These are phyloP conservation scores for Alectura lathami DNA, from an alignment of 2,113 vertebrate genomes.

Conservation along the genomic window DNA sequence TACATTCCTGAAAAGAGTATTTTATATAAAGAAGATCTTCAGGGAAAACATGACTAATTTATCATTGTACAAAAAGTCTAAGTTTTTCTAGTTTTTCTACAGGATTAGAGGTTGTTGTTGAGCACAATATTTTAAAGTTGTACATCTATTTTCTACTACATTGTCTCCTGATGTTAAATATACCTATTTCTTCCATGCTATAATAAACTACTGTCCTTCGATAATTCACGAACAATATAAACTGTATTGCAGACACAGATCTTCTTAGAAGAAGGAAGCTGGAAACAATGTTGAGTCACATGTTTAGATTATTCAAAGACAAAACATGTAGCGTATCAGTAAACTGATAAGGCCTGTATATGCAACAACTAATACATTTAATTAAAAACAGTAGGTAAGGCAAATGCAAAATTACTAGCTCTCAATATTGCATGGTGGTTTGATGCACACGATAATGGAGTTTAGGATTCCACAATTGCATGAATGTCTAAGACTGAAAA, in stretches of 20 bases:
- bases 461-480: neutral
- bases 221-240: neutral
- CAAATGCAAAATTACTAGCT: fast-evolving
- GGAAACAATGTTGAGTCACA: neutral
- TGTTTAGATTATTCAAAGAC: neutral
- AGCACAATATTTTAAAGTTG: conserved; percentile 23
- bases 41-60: neutral
- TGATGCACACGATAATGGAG: neutral
- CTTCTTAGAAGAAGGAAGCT: neutral
- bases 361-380: neutral
- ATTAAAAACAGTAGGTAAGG: neutral
- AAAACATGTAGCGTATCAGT: neutral
- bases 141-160: neutral
- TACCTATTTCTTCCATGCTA: neutral
- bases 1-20: neutral
- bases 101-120: neutral
- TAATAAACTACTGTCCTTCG: neutral
- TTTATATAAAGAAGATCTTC: neutral
- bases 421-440: neutral
- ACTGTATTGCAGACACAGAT: neutral
- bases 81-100: neutral
- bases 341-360: neutral
- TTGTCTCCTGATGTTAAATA: neutral
- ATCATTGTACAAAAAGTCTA: neutral
- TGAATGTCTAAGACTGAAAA: neutral